Evolutionary conservation across 2,797 vertebrate species (phyloP), one percentile per base, ranked within the genome.

Genomic region (Sebastes taczanowskii): DNA sequence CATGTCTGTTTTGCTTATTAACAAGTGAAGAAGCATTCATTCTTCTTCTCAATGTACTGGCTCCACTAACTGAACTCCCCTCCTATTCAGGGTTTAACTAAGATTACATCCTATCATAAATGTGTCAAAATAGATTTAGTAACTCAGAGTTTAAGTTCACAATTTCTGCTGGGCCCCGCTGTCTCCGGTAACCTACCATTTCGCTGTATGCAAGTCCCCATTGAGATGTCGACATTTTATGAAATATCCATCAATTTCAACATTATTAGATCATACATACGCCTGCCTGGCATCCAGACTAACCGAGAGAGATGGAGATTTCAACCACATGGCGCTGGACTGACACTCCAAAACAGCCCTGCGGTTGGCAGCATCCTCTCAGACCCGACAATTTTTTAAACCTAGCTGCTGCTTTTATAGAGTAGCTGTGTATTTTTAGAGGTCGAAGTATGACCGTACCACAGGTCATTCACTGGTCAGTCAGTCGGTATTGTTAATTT

Each of bases 241-340:
- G 66, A 89, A 91, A 77, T 61, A 77, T 87, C 92, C 89, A 90
- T 92, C 71, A 86, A 86, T 92, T 91, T 92, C 14, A 68, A 58
- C 79, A 82, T 84, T 89, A 91, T 92, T 84, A 87, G 86, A 88
- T 91, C 84, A 83, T 79, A 27, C 68, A 69, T 82, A 71, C 6
- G 71, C 69, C 78, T 42, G 67, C 62, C 78, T 81, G 86, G 80
- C 85, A 88, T 77, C 38, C 80, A 46, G 68, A 68, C 82, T 78
- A 86, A 93, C 91, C 65, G 14, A 88, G 34, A 35, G 66, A 85
- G 84, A 87, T 86, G 82, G 77, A 91, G 79, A 74, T 80, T 92
- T 87, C 71, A 88, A 88, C 92, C 89, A 82, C 90, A 90, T 60
- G 76, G 86, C n/a, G 32, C 86, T 90, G 78, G 86, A 88, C 53